A percentile compares a stretch with the other conserved stretches of the same genome.
Conservation (phyloP, 2,888 invertebrate species). For the Odiellus spinosus region DNA sequence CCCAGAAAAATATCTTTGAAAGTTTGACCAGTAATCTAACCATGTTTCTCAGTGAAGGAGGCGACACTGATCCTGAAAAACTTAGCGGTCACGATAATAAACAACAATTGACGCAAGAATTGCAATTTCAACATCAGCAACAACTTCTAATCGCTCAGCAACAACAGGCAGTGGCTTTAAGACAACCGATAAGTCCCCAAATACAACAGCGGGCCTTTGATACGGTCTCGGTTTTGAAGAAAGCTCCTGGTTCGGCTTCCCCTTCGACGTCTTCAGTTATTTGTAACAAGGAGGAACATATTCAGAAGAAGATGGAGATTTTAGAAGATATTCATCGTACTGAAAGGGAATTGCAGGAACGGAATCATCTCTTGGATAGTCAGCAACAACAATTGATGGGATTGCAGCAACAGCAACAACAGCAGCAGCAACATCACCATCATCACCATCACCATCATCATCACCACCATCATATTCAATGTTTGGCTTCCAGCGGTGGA, state of each 20-base stretch:
- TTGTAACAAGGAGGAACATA: conserved; percentile 39
- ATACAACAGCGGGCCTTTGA: neutral
- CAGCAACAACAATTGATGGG: conserved; percentile 24
- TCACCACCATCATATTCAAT: too few relatives aligned
- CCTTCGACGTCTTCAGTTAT: too few relatives aligned
- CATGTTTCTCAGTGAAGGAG: conserved; percentile 4
- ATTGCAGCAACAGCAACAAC: conserved; percentile 25
- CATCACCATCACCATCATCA: conserved; percentile 3
- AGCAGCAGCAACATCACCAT: neutral
- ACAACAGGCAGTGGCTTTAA: neutral
- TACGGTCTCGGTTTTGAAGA: conserved; percentile 24
- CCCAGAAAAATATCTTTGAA: conserved; percentile 2
- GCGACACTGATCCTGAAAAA: conserved; percentile 1
- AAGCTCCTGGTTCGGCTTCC: conserved; percentile 21
- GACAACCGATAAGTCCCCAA: neutral
- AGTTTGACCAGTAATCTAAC: neutral
- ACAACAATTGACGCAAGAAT: conserved; percentile 2
- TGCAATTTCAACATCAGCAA: conserved; percentile 6
- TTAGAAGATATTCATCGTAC: conserved; percentile 51
- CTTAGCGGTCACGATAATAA: conserved; percentile 7
- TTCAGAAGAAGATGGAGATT: conserved; percentile 50
- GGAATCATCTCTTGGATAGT: conserved; percentile 23
- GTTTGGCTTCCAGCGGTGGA: too few relatives aligned
- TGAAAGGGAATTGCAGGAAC: conserved; percentile 46
- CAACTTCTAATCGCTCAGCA: conserved; percentile 6